Evolutionary conservation across 2,797 vertebrate genomes (phyloP).

Genomic region (Paramormyrops hopkinsi): DNA sequence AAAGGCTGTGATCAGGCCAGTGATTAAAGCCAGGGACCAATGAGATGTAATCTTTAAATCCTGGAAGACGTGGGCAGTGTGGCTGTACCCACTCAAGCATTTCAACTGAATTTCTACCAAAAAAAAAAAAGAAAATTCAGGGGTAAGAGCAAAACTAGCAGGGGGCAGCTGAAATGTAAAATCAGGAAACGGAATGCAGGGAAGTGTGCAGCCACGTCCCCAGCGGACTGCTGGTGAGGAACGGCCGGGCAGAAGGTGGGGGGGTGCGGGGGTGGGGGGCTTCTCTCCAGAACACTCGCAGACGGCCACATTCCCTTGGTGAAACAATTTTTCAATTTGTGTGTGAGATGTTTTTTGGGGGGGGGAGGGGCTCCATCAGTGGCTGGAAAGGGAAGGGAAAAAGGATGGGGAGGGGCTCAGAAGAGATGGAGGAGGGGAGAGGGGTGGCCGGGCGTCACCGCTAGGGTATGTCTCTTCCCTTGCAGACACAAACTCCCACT

Average conservation of each 20-base stretch:
- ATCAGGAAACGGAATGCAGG: neutral
- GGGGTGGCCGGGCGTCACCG: slow-evolving; percentile 27
- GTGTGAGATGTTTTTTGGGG: slow-evolving; percentile 23
- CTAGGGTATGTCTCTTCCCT: slow-evolving; percentile 37
- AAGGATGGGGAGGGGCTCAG: neutral
- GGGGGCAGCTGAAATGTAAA: neutral
- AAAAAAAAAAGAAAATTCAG: neutral
- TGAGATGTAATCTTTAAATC: neutral
- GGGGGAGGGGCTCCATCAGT: neutral
- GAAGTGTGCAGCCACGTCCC: neutral
- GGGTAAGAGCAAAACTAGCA: neutral
- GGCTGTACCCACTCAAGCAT: neutral
- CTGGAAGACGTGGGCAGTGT: neutral
- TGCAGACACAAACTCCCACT: slow-evolving; percentile 5
- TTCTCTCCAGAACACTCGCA: neutral
- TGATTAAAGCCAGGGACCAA: neutral
- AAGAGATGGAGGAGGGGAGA: neutral
- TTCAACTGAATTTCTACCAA: neutral
- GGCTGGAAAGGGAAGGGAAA: slow-evolving; percentile 9
- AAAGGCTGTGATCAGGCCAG: neutral
- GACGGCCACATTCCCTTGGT: slow-evolving; percentile 23
- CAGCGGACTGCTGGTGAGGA: neutral
- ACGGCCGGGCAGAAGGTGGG: neutral
- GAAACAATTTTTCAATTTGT: slow-evolving; percentile 42
- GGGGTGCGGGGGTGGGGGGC: neutral